Base-by-base conservation (phyloP, 1,140 invertebrate genomes). In the Dreissena rostriformis region DNA sequence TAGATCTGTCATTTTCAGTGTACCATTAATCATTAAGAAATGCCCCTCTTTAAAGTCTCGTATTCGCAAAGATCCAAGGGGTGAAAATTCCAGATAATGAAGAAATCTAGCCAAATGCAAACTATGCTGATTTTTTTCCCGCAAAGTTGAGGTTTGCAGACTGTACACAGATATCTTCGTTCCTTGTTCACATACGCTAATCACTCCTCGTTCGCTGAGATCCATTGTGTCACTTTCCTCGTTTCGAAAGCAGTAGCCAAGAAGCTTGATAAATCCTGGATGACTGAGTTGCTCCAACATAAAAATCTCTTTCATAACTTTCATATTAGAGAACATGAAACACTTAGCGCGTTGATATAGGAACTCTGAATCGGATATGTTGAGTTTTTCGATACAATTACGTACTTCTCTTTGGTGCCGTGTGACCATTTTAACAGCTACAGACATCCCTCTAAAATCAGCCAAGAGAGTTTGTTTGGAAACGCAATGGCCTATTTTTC, bases 251-350 rank as follows among this genome's bases (percentile, higher is more conserved):
- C 92, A 93, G 72, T 88, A 93, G 6, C 92, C 92, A 19, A 92
- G 81, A 57, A 93, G 73, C 61, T 80, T 77, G 28, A 90, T 86
- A 24, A 93, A 86, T 63, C 90, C 90, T 24, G 87, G 90, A 68
- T 93, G 92, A 29, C 84, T 68, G 12, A 93, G 79, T 86, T 93
- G 90, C 72, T 90, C 85, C 22, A 90, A 82, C 19, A 93, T 68
- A n/a, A 93, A 78, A 66, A 92, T 91, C 83, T 93, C 92, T 75
- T 93, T 93, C 92, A 93, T 92, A 28, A 93, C 84, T 78, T 91
- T 92, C 86, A 91, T 91, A 19, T 90, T 92, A 15, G 92, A 86
- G 19, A 87, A 88, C 4, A 88, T 82, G 76, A 90, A 92, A 66
- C 92, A 93, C 29, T 70, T 84, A 0, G 78, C 75, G n/a, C 86